Base-by-base conservation (phyloP, 2,797 vertebrate species). In the Eospalax fontanierii region DNA sequence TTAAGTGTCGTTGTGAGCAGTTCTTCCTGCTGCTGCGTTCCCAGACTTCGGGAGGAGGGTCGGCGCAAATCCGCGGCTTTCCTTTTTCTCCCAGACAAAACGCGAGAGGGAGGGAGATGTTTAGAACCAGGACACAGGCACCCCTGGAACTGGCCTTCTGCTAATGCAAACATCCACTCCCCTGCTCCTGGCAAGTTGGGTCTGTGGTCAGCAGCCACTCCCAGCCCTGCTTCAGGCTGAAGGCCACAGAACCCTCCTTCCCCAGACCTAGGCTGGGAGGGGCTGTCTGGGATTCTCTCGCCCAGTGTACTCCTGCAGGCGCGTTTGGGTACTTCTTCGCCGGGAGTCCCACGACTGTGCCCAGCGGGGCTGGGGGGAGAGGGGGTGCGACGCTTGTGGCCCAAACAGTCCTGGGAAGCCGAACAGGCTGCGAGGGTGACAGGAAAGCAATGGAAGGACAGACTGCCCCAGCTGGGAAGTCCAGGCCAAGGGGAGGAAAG, bases 1-100 rank as follows among this genome's bases (percentile, higher is more conserved):
- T 98, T 96, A 98, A 98, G 98, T 98, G 96, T 96, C 97, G 89
- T 97, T 97, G 97, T 93, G 98, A 98, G 97, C 97, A 97, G 97
- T 98, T 98, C 97, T 98, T 98, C 98, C 98, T 97, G 93, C 97
- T 93, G 95, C 94, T 95, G 97, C 82, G 88, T 97, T 98, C 98
- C 97, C 97, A 97, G 97, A 97, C 95, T 97, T 95, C 89, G 94
- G 81, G 71, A 89, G 97, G 97, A 97, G 97, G 97, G 95, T 97
- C 92, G 84, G 96, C 94, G 90, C 96, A 97, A 89, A 96, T 95
- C 96, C 57, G 80, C 96, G 18, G 92, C 97, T 96, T 96, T 95
- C 88, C 84, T 92, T 28, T 16, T 95, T 66, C 91, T 91, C 95
- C 81, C 83, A 89, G 91, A 86, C 96, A 75, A 80, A 87, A 70